Percentiles rank a stretch among this genome's conserved stretches.
phyloP scores from a whole-genome alignment of 1,140 invertebrate genomes.

The Portunus trituberculatus region DNA sequence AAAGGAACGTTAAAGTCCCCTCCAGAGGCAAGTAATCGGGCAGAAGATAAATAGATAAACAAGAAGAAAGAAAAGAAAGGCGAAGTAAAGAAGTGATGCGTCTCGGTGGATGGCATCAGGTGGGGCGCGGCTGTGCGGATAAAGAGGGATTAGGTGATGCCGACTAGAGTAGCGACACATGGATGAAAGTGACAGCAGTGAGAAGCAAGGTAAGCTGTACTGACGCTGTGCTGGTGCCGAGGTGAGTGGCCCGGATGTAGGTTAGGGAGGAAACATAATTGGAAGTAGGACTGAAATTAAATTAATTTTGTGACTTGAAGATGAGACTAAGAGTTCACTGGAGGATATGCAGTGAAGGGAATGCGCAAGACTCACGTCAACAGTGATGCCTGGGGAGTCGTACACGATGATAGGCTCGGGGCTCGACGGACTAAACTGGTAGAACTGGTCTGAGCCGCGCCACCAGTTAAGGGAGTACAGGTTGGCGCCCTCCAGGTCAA shows the following conservation, averaged over 20 bases:
- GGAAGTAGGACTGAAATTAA: neutral
- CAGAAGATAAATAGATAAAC: neutral
- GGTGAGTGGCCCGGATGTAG: too few relatives aligned
- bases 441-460: slow-evolving; percentile 70
- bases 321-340: neutral
- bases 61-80: neutral
- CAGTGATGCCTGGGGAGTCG: slow-evolving; percentile 57
- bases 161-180: neutral
- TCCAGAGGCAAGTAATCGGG: neutral
- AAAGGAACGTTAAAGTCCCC: neutral
- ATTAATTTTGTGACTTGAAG: neutral
- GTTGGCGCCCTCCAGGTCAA: slow-evolving; percentile 64
- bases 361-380: slow-evolving; percentile 58
- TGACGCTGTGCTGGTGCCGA: too few relatives aligned
- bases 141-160: neutral
- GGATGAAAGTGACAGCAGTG: too few relatives aligned
- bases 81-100: neutral
- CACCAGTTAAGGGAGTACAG: slow-evolving; percentile 75
- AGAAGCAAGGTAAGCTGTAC: too few relatives aligned
- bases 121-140: neutral
- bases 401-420: slow-evolving; percentile 55
- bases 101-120: neutral
- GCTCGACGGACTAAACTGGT: slow-evolving; percentile 69
- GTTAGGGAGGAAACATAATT: neutral
- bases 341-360: neutral